Conservation (phyloP, 2,113 vertebrate genomes). For the Aepyceros melampus region DNA sequence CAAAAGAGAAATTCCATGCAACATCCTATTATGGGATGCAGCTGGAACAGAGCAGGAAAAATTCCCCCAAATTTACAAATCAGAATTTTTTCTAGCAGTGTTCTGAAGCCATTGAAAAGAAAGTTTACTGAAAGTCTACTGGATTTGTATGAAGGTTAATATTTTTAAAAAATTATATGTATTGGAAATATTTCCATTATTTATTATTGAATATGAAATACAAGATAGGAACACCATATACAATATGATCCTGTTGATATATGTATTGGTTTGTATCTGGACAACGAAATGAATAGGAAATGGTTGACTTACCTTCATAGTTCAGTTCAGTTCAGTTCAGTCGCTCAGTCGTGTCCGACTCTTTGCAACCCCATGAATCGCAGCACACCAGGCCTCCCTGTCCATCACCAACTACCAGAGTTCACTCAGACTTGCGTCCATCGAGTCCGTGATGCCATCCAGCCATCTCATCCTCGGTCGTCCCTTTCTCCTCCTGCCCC, state of each 20-base stretch:
- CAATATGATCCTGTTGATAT: not conserved
- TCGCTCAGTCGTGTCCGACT: too few relatives aligned
- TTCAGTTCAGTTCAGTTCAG: too few relatives aligned
- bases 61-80: not conserved
- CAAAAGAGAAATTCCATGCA: not conserved
- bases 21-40: not conserved
- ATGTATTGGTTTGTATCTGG: not conserved
- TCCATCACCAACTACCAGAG: too few relatives aligned
- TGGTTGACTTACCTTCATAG: not conserved
- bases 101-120: not conserved
- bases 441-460: too few relatives aligned
- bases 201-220: not conserved
- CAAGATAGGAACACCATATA: not conserved
- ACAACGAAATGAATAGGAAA: not conserved
- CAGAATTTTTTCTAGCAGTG: not conserved
- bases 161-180: not conserved
- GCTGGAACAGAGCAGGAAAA: not conserved
- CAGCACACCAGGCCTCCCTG: too few relatives aligned
- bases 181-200: not conserved
- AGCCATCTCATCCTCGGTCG: too few relatives aligned
- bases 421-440: too few relatives aligned
- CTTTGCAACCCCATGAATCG: too few relatives aligned
- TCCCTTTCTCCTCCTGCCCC: too few relatives aligned
- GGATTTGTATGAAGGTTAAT: not conserved
- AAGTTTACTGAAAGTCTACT: not conserved